Evolutionary conservation across 1,140 invertebrate genomes (phyloP), one percentile per base, ranked within the genome.

Genomic region (Potamilus streckersoni): DNA sequence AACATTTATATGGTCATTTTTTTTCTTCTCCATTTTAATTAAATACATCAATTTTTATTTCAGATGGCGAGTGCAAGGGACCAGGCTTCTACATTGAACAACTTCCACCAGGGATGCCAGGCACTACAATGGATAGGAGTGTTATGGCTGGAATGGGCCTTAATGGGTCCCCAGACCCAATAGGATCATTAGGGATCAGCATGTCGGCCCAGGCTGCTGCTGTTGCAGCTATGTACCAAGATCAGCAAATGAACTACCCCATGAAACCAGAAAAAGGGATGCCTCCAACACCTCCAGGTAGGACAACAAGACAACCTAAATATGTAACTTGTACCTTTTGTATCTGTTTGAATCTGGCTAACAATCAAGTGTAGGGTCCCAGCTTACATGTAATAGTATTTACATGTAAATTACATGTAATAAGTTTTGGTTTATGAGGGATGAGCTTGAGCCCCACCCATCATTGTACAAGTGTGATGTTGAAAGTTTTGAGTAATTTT

Each of bases 281-380:
- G 38, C 81, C 81, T n/a, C 79, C 79, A 19, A 82, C 81, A 14
- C 81, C 81, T n/a, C 81, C 81, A 76, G 81, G 81, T 82, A 74
- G 0, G 11, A 6, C 11, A 20, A 68, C 6, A 58, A 49, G 23
- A 55, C 19, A 64, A 59, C 49, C 16, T 58, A 19, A 49, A 64
- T 38, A 5, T 31, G 38, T 65, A 55, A 38, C 31, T 20, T 49
- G 31, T 15, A 13, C 14, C 19, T 38, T 14, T 3, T 49, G 6
- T 56, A 17, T 6, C 19, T 23, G 5, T 38, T 23, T 38, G 0
- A 19, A 61, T 14, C 58, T n/a, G 27, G 13, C 31, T 27, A 23
- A 60, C 23, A 58, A 20, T 23, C 14, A 13, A 70, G 38, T 49
- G 11, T 49, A 8, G 38, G 0, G 38, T 49, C 38, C 11, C 38